Evolutionary conservation across 2,888 invertebrate genomes (phyloP).

Genomic region (Bombyx huttoni): DNA sequence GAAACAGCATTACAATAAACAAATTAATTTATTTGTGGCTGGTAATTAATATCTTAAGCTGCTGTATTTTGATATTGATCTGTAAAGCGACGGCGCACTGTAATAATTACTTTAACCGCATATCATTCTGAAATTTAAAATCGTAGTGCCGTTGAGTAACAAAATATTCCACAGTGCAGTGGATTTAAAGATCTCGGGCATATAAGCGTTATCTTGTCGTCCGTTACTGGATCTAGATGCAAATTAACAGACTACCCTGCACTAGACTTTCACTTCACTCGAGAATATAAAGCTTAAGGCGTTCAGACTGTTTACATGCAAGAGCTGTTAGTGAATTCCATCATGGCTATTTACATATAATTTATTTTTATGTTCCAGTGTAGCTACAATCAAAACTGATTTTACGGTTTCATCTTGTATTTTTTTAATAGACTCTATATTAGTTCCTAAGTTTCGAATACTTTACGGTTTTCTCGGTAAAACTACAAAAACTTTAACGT

Average conservation of each 20-base stretch:
- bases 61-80: no score
- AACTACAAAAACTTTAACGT: no score
- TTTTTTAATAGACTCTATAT: no score
- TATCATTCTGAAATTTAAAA: background rate
- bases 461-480: no score
- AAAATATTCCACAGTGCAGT: slow-evolving; percentile 18
- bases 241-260: slow-evolving; percentile 33
- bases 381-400: no score
- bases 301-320: background rate
- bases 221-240: slow-evolving; percentile 41
- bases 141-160: slow-evolving; percentile 20
- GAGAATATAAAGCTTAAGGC: slow-evolving; percentile 11
- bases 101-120: no score
- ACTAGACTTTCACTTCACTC: slow-evolving; percentile 18
- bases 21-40: no score
- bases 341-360: slow-evolving; percentile 8
- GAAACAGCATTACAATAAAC: no score
- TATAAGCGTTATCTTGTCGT: slow-evolving; percentile 34
- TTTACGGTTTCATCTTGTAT: no score
- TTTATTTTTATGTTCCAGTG: slow-evolving; percentile 1
- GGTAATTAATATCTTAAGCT: no score
- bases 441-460: no score
- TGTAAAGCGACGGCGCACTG: no score
- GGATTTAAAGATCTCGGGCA: slow-evolving; percentile 38
- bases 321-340: background rate